Evolutionary conservation across 1,140 invertebrate species (phyloP), one percentile per base, ranked within the genome.

Genomic region (Lasioglossum albipes): DNA sequence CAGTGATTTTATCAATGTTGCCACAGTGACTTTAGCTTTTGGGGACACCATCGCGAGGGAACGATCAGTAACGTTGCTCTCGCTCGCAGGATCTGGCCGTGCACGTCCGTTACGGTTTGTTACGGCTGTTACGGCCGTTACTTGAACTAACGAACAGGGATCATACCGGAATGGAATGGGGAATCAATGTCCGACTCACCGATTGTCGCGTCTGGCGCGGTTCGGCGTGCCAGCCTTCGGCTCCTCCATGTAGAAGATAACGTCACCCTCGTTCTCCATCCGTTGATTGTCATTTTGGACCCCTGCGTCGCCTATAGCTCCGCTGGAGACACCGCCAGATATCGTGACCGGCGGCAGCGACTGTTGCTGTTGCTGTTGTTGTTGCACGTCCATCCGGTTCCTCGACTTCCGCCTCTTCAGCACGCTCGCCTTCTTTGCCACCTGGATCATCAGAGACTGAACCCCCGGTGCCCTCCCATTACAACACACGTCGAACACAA

Each of bases 391-490:
- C 95, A 96, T 96, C 76, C 95, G 94, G 76, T 95, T 95, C 81
- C 95, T 93, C 54, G 96, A 96, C 91, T 96, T 96, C 57, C 95
- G 92, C 78, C 95, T 93, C 90, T 96, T 96, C 79, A 96, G 92
- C 79, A 96, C 95, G 84, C 95, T 96, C 59, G 96, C 95, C 89
- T 96, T 96, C 90, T 96, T 96, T 74, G 95, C 95, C 83, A 96
- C 96, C 95, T 96, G 95, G 85, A 95, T 94, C 92, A 95, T 95
- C 87, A 95, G 93, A 93, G 94, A 95, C 94, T 95, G 94, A 94
- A 94, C 94, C 94, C 94, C 91, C 90, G 90, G 88, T 91, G 90
- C 91, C 91, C 90, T 91, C 90, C 90, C 90, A 88, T 92, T 92
- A 92, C 90, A 90, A 91, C 88, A 91, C 90, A 91, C 86, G 84